Evolutionary conservation across 1,140 invertebrate genomes (phyloP), one percentile per base, ranked within the genome.

Genomic region (Dolichoris vasculosae): DNA sequence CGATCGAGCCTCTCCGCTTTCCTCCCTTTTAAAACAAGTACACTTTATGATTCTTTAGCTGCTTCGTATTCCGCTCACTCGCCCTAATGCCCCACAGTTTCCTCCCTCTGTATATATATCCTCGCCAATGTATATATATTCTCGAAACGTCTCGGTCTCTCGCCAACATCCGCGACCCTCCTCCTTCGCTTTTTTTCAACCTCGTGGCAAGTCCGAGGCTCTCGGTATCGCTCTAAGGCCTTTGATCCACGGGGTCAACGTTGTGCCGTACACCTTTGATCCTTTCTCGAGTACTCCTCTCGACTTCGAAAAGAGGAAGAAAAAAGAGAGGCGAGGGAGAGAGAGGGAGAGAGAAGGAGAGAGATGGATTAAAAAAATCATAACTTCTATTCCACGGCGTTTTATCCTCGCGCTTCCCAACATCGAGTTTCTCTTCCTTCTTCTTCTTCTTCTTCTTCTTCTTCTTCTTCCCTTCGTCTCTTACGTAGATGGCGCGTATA

Each of bases 31-130:
- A 73, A 86, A 87, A 83, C 87, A 86, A 86, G 88, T 86, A 86
- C 83, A 87, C 89, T 89, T 88, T 87, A 88, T 88, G 86, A 87
- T 88, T 87, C 87, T 90, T 90, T 88, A 87, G 85, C 91, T 92
- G 90, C 91, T 93, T 93, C 91, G 91, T 93, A 93, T 93, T 93
- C 92, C 88, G 85, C 89, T 90, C 88, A 89, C 90, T 89, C 85
- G 87, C 87, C 88, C 88, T 88, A 87, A 89, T 89, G 82, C 84
- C 76, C 67, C 83, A 75, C 76, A 80, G 43, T 80, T 86, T 48
- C 79, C 83, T 64, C 67, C 79, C 73, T 84, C 89, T 88, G 82
- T 85, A 77, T 86, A 75, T 51, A 84, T 82, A 82, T 75, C 81
- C 75, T 38, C 40, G 82, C 71, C 75, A 82, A 84, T 88, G 88